A percentile compares a stretch with the other conserved stretches of the same genome.
Evolutionary conservation across 2,888 invertebrate genomes (phyloP).

Genomic region (Polia nebulosa): DNA sequence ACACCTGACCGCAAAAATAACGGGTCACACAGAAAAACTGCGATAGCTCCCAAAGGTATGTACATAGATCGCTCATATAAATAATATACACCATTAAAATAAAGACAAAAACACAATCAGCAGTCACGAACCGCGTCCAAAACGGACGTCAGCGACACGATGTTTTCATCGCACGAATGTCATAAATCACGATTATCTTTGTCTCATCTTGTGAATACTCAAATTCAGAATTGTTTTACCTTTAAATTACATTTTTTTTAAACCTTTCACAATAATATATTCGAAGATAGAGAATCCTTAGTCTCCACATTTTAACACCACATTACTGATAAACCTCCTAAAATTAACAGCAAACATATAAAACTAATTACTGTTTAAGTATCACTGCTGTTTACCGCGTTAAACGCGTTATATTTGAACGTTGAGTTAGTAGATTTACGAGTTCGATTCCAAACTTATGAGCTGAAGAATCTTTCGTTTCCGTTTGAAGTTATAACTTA

Average conservation of each 20-base stretch:
- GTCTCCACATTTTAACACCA: conserved; percentile 30
- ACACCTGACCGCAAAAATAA: no score
- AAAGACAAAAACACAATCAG: conserved; percentile 50
- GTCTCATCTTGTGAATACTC: conserved; percentile 63
- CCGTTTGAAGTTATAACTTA: conserved; percentile 26
- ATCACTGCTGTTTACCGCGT: conserved; percentile 29
- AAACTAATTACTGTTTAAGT: conserved; percentile 54
- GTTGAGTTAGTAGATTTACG: conserved; percentile 66
- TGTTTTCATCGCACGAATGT: conserved; percentile 65
- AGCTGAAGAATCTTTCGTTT: conserved; percentile 37
- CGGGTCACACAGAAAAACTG: no score
- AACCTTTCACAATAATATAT: no score
- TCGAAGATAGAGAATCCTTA: no score
- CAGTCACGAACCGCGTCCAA: conserved; percentile 61
- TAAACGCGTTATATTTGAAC: conserved; percentile 68
- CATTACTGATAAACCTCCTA: conserved; percentile 16
- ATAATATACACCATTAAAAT: no score
- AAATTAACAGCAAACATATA: conserved; percentile 50
- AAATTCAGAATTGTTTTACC: conserved; percentile 34
- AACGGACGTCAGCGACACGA: conserved; percentile 59
- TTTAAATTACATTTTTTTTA: conserved; percentile 17
- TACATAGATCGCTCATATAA: no score
- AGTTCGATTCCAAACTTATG: conserved; percentile 58
- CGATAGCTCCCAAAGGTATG: no score
- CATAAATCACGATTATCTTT: conserved; percentile 70